Base-by-base conservation (phyloP, 2,113 vertebrate genomes). In the Rhineura floridana region DNA sequence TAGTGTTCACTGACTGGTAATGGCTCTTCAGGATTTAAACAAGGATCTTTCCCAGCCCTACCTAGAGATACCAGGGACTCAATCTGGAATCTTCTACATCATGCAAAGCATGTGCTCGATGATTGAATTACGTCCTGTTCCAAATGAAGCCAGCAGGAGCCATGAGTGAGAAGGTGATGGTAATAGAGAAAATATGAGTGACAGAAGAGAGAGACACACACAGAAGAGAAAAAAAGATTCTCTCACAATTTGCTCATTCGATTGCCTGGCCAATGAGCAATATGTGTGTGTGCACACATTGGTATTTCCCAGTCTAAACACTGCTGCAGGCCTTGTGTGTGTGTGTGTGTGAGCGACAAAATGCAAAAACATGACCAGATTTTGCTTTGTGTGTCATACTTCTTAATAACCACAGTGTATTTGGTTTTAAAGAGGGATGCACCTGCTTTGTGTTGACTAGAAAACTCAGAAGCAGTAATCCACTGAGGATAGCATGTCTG, bases 401-500 rank as follows among this genome's bases (percentile, higher is more conserved):
- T 85, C 84, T 87, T 69, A 67, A 63, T 8, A 88, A 48, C n/a
- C 28, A 0, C 0, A 12, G 5, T 50, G 85, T 76, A 10, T 15
- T 72, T 94, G 39, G 42, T 72, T 15, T 46, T 73, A 90, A 83
- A 91, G 76, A n/a, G 9, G 69, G 23, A 78, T 83, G 4, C 2
- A 0, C 36, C 59, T 88, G 63, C 6, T 13, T 23, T 70, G 8
- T 73, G 0, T 72, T 33, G 0, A 0, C 42, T 83, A 63, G 67
- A 91, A 92, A 92, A 89, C 89, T 75, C 70, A 83, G 87, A 33
- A 91, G 79, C 13, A 9, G 48, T 90, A 94, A 90, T 81, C 2
- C 75, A 81, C 23, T 67, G 80, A 93, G 55, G 70, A 50, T 90
- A 81, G 19, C 70, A 75, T 76, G 44, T 88, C 3, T 80, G 5